These are phyloP conservation scores for Coryphaenoides rupestris DNA, from an alignment of 2,113 vertebrate species.

Conservation along the genomic window DNA sequence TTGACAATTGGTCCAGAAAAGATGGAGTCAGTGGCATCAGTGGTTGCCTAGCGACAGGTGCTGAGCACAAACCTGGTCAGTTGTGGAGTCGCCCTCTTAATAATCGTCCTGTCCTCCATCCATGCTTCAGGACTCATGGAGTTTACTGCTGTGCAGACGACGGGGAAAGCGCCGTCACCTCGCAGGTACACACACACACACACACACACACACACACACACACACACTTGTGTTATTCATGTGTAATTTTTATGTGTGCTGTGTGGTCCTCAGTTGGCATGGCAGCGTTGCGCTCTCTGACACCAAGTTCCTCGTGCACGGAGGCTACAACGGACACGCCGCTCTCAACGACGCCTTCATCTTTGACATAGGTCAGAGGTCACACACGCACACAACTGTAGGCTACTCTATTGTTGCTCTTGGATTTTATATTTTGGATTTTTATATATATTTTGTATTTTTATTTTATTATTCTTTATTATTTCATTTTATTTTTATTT, in stretches of 20 bases:
- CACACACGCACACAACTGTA: not conserved
- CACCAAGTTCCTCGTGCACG: slow-evolving; percentile 69
- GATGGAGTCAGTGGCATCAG: no score
- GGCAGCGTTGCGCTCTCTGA: slow-evolving; percentile 66
- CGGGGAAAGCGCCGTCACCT: slow-evolving; percentile 70
- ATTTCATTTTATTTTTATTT: no score
- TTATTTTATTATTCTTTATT: no score
- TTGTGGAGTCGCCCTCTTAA: not conserved
- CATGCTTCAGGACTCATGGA: slow-evolving; percentile 76
- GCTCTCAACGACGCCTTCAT: slow-evolving; percentile 67
- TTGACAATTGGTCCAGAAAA: no score
- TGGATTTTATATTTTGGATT: no score
- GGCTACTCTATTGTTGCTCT: no score
- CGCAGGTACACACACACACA: slow-evolving; percentile 63
- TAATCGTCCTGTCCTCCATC: not conserved
- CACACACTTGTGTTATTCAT: not conserved
- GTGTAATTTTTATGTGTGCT: not conserved
- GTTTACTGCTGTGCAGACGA: slow-evolving; percentile 71
- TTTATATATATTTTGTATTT: no score
- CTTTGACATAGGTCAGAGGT: slow-evolving; percentile 68
- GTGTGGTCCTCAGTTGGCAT: slow-evolving; percentile 60
- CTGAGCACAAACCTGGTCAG: not conserved
- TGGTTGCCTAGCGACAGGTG: not conserved
- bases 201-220: not conserved
- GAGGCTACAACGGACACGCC: slow-evolving; percentile 69